These are phyloP conservation scores for Seriola aureovittata DNA, from an alignment of 2,113 vertebrate genomes.

Conservation along the genomic window DNA sequence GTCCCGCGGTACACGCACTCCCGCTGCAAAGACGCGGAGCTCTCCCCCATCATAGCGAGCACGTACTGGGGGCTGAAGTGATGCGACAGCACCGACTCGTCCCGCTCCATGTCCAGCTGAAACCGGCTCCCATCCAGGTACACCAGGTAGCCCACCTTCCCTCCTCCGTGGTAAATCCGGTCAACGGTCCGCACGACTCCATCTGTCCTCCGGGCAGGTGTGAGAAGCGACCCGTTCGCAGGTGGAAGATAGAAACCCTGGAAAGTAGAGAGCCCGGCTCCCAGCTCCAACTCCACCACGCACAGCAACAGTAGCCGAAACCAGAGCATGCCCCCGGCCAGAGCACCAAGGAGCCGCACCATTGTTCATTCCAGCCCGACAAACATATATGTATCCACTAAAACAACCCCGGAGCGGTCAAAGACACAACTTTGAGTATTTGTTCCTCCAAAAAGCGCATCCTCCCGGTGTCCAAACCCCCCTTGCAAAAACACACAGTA, in stretches of 20 bases:
- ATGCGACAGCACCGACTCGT: conserved; percentile 82
- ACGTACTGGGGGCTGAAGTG: conserved; percentile 77
- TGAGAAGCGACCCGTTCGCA: conserved; percentile 75
- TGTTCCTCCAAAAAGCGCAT: conserved; percentile 73
- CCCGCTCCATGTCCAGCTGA: conserved; percentile 92
- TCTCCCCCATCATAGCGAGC: conserved; percentile 72
- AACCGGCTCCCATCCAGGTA: conserved; percentile 90
- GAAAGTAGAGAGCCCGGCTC: conserved; percentile 60
- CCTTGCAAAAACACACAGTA: conserved; percentile 63
- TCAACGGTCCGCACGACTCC: conserved; percentile 90
- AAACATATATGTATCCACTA: conserved; percentile 65
- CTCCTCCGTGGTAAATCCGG: conserved; percentile 91
- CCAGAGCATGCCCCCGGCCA: conserved; percentile 66
- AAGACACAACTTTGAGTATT: conserved; percentile 52
- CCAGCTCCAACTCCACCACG: conserved; percentile 64
- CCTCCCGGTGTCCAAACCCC: conserved; percentile 66
- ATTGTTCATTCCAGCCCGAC: conserved; percentile 73
- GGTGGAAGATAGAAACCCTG: conserved; percentile 78
- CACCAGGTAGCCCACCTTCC: conserved; percentile 92
- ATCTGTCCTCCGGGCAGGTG: conserved; percentile 82
- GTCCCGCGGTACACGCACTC: conserved; percentile 92
- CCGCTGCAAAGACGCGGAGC: conserved; percentile 62
- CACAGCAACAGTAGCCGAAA: conserved; percentile 76
- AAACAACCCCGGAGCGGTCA: conserved; percentile 37
- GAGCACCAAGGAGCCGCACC: conserved; percentile 66